Evolutionary conservation across 2,888 invertebrate genomes (phyloP), one percentile per base, ranked within the genome.

Genomic region (Pecten maximus): DNA sequence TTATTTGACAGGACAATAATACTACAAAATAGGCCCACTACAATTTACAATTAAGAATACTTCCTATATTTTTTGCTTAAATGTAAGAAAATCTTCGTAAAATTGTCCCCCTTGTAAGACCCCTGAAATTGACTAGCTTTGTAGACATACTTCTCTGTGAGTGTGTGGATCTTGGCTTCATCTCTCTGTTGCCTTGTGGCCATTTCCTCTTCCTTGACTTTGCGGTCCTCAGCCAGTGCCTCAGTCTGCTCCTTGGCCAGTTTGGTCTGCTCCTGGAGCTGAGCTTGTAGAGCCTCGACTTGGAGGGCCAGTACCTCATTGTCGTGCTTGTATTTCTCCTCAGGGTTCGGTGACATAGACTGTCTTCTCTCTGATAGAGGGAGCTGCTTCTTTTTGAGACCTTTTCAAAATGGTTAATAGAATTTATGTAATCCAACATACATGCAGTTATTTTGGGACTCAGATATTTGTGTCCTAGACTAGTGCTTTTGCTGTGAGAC

Each of bases 231-330:
- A 89, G 96, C 91, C 50, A 97, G 91, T 8, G 96, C 96, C 60
- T 96, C 96, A 10, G 96, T 92, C 93, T 97, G 96, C 91, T 97
- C 97, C 90, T 96, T 96, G 40, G 96, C 95, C 54, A 97, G 93
- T 90, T 96, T 96, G 0, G 96, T 96, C 91, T 97, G 97, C 89
- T 97, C 97, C 92, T 96, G 96, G 54, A 97, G 94, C 93, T 97
- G 97, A 10, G 96, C 94, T 92, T 96, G 96, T 12, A 96, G 93
- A 19, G 96, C 95, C 89, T 96, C 96, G 40, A 96, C 95, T 93
- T 97, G 96, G 28, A 96, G 92, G 8, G 94, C 93, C 15, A 96
- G 93, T 2, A 95, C 95, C 90, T 96, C 96, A 92, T 96, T 96
- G 93, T 96, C 96, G 89, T 96, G 95, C 54, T 95, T 93, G 60